phyloP scores from a whole-genome alignment of 2,113 vertebrate species.

The Apteryx mantelli region DNA sequence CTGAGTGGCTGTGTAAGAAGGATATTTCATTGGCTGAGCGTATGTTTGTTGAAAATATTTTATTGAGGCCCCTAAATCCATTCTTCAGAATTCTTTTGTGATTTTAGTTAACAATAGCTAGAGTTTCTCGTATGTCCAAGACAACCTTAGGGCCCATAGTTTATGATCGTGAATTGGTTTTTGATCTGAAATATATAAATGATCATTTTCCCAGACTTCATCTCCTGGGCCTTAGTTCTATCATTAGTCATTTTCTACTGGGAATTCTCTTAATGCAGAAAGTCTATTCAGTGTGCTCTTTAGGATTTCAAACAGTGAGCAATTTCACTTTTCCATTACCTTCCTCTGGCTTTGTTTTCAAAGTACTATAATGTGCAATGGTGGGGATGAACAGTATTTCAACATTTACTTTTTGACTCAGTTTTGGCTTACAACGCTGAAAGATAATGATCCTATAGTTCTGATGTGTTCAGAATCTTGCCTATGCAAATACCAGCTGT shows the following conservation, averaged over 20 bases:
- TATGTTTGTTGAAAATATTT: not conserved
- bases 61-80: not conserved
- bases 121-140: not conserved
- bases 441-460: not conserved
- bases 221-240: not conserved
- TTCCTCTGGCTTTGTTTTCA: not conserved
- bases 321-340: not conserved
- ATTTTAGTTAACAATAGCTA: not conserved
- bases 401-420: not conserved
- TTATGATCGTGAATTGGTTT: not conserved
- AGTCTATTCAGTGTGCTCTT: not conserved
- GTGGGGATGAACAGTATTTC: not conserved
- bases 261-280: not conserved
- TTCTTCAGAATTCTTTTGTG: not conserved
- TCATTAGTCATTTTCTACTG: not conserved
- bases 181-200: conserved; percentile 4
- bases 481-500: not conserved
- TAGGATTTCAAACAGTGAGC: not conserved
- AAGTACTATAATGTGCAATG: not conserved
- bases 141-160: not conserved
- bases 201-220: not conserved
- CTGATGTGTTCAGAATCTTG: not conserved
- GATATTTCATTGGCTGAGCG: not conserved
- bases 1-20: too few species aligned
- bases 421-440: not conserved